These are phyloP conservation scores for Cataglyphis altisquamis DNA, from an alignment of 2,888 invertebrate species.

Conservation along the genomic window DNA sequence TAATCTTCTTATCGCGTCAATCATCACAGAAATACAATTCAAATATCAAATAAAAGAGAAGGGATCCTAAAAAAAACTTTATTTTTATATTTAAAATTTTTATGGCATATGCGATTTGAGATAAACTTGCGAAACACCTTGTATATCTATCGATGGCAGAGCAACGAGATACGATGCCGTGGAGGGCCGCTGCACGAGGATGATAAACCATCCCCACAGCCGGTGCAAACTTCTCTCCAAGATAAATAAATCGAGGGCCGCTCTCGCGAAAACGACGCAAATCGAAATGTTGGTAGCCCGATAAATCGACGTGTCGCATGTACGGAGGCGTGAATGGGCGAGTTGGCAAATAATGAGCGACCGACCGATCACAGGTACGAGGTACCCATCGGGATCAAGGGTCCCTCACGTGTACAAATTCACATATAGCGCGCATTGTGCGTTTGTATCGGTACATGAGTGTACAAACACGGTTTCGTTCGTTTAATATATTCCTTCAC, in stretches of 20 bases:
- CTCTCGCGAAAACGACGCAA: slow-evolving; percentile 46
- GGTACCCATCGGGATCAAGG: slow-evolving; percentile 23
- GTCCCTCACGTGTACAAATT: slow-evolving; percentile 41
- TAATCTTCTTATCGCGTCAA: background rate
- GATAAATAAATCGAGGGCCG: slow-evolving; percentile 70
- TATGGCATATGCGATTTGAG: background rate
- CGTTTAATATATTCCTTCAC: background rate
- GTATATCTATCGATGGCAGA: slow-evolving; percentile 19
- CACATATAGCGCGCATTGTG: slow-evolving; percentile 8
- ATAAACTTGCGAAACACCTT: slow-evolving; percentile 17
- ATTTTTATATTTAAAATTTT: background rate
- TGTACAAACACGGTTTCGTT: background rate
- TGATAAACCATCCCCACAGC: slow-evolving; percentile 67
- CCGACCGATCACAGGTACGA: background rate
- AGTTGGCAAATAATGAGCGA: slow-evolving; percentile 55
- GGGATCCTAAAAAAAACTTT: background rate
- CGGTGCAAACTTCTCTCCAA: slow-evolving; percentile 62
- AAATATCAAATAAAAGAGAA: too few species aligned
- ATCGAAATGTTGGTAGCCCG: slow-evolving; percentile 51
- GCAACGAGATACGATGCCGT: slow-evolving; percentile 26
- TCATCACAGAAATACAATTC: background rate
- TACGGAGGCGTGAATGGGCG: slow-evolving; percentile 50
- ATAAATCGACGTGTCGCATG: slow-evolving; percentile 52
- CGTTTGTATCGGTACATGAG: background rate
- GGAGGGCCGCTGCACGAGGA: slow-evolving; percentile 78